Evolutionary conservation across 2,797 vertebrate species (phyloP).

Genomic region (Crenichthys baileyi): DNA sequence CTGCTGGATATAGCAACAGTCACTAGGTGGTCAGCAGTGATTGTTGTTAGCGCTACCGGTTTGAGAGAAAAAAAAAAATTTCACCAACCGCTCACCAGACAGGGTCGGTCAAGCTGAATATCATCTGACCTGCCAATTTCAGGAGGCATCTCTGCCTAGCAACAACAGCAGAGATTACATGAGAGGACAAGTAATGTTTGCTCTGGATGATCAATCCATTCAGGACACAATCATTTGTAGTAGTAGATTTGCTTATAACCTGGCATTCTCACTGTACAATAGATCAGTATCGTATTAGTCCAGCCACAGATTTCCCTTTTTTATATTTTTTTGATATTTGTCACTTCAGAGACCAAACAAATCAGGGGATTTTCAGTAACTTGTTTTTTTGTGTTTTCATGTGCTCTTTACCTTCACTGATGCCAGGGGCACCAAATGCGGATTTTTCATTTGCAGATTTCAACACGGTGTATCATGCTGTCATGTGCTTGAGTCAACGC

Average conservation of each 20-base stretch:
- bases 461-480: constrained; percentile 14
- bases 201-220: constrained; percentile 4
- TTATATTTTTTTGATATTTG: constrained; percentile 48
- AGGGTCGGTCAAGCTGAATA: neutral
- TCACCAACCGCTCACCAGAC: neutral
- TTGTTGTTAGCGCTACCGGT: neutral
- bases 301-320: constrained; percentile 33
- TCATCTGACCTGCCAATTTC: neutral
- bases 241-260: constrained; percentile 38
- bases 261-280: constrained; percentile 50
- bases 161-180: constrained; percentile 17
- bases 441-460: constrained; percentile 19
- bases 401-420: constrained; percentile 13
- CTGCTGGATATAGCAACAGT: too few relatives aligned
- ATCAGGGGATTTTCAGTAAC: constrained; percentile 46
- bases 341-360: constrained; percentile 31
- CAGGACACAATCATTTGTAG: constrained; percentile 17
- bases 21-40: neutral
- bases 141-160: neutral
- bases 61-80: neutral
- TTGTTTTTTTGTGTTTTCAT: constrained; percentile 34
- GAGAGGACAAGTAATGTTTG: constrained; percentile 22
- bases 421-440: constrained; percentile 47
- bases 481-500: constrained; percentile 34
- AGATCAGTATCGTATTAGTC: constrained; percentile 29